A percentile compares a stretch with the other conserved stretches of the same genome.
Conservation (phyloP, 2,888 invertebrate species). For the Callimorpha dominula region DNA sequence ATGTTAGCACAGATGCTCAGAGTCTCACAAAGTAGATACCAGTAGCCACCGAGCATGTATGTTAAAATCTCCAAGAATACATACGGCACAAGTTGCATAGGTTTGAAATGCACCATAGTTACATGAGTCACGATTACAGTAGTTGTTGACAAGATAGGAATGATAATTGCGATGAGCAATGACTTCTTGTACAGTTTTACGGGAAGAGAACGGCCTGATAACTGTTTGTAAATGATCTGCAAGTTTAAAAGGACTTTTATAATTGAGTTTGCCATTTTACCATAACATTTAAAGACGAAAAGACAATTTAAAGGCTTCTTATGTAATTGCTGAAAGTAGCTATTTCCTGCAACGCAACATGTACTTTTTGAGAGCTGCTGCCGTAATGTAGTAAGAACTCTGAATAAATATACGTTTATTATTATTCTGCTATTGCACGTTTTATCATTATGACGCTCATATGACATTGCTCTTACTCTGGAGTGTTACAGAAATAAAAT, state of each 20-base stretch:
- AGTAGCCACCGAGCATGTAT: conserved; percentile 90
- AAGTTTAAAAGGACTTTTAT: conserved; percentile 35
- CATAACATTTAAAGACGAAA: not conserved
- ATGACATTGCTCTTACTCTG: no score
- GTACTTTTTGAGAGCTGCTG: no score
- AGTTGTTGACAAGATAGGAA: conserved; percentile 88
- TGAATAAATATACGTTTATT: no score
- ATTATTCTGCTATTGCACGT: no score
- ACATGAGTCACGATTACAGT: conserved; percentile 90
- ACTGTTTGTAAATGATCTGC: conserved; percentile 87
- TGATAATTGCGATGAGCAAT: conserved; percentile 83
- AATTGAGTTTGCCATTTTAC: not conserved
- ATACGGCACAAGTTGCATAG: conserved; percentile 89
- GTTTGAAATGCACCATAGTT: conserved; percentile 90
- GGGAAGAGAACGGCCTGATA: conserved; percentile 86
- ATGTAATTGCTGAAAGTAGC: no score
- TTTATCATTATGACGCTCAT: no score
- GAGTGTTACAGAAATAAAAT: no score
- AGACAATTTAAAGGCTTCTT: not conserved
- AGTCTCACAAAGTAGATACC: conserved; percentile 90
- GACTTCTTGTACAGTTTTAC: conserved; percentile 87
- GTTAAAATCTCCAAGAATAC: conserved; percentile 90
- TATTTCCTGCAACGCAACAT: no score
- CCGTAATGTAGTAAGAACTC: not conserved
- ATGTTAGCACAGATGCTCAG: conserved; percentile 89